phyloP scores from a whole-genome alignment of 1,140 invertebrate genomes.

The Philotrypesis tridentata region DNA sequence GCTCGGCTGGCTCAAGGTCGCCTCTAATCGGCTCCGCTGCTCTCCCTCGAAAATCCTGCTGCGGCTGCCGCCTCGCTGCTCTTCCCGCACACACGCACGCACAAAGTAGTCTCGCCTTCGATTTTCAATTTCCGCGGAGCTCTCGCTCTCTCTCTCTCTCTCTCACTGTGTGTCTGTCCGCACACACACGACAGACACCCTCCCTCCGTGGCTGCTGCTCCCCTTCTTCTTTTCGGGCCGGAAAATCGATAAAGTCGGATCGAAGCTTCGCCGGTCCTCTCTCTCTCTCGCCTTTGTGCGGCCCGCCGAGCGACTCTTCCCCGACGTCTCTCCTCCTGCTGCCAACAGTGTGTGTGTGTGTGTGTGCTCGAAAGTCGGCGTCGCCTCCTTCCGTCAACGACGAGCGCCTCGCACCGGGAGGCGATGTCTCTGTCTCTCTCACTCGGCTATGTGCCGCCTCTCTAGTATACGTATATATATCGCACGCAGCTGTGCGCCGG shows the following conservation, averaged over 20 bases:
- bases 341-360: too few species aligned
- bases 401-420: not conserved
- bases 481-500: too few species aligned
- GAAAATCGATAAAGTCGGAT: slow-evolving; percentile 2
- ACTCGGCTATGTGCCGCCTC: slow-evolving; percentile 38
- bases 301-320: not conserved
- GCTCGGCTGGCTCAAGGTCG: slow-evolving; percentile 13
- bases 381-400: not conserved
- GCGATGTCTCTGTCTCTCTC: slow-evolving; percentile 3
- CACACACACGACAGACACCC: not conserved
- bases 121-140: not conserved
- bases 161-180: not conserved
- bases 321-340: not conserved
- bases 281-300: not conserved
- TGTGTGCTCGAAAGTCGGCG: not conserved
- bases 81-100: not conserved
- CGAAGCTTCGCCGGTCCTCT: not conserved
- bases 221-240: slow-evolving; percentile 2
- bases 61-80: too few species aligned
- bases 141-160: not conserved
- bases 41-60: not conserved
- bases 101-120: not conserved
- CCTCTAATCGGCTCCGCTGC: not conserved
- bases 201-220: not conserved
- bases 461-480: not conserved